phyloP scores from a whole-genome alignment of 2,113 vertebrate genomes.

The Clarias batrachus region DNA sequence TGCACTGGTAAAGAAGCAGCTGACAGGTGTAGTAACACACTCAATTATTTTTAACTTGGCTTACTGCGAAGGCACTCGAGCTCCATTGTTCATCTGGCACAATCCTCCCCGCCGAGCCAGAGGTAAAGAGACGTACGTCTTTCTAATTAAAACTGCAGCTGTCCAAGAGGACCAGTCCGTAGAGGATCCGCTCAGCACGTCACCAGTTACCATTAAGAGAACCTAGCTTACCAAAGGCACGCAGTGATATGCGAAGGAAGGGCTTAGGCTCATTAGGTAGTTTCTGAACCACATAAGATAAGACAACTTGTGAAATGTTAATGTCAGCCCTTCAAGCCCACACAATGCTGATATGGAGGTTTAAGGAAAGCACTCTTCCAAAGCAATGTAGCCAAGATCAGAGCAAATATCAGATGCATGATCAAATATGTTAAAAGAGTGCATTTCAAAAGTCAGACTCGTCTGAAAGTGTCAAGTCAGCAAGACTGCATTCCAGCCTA shows the following conservation, averaged over 20 bases:
- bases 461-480: background rate
- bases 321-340: background rate
- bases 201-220: background rate
- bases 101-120: background rate
- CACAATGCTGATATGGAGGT: background rate
- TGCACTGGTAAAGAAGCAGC: constrained; percentile 45
- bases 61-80: background rate
- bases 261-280: background rate
- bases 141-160: background rate
- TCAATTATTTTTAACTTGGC: constrained; percentile 13
- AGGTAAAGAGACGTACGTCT: background rate
- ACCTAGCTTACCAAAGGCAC: background rate
- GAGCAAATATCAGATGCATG: background rate
- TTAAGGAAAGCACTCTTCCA: background rate
- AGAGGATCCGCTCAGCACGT: background rate
- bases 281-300: background rate
- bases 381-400: background rate
- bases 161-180: background rate
- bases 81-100: background rate
- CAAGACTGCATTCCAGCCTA: background rate
- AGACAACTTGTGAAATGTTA: background rate
- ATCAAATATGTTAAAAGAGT: background rate
- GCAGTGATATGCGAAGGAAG: background rate
- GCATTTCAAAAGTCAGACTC: background rate
- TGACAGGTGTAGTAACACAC: constrained; percentile 39